Base-by-base conservation (phyloP, 1,140 invertebrate species). In the Parapsyche elsis region DNA sequence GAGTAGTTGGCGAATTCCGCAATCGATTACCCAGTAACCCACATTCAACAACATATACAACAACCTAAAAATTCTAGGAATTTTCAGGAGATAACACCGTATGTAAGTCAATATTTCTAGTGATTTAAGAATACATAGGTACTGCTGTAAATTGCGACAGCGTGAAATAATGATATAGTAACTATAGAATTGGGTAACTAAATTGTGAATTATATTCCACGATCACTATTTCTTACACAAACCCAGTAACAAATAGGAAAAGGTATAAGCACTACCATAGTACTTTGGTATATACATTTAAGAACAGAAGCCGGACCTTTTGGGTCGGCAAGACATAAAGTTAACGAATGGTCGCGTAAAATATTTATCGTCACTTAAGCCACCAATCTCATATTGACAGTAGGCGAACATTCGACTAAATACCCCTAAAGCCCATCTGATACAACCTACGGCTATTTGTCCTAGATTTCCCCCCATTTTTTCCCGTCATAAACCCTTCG, bases 361-460 rank as follows among this genome's bases (percentile, higher is more conserved):
- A 71, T 71, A 71, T 71, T 71, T 71, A 71, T 71, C 24, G 70
- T 71, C 70, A 26, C 24, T 71, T 38, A 71, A 71, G 61, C 61
- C 24, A 67, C 70, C 70, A 30, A 71, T 71, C 70, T 71, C n/a
- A 71, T 71, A 71, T 71, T 45, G 70, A 71, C 70, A 71, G 24
- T 71, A n/a, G n/a, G 30, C 61, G 61, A 67, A 67, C 61, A 67
- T 67, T 67, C 61, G 70, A 16, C 38, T 71, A 71, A 71, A 71
- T 71, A 71, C 70, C 61, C 70, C 4, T 14, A 38, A 71, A 71
- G 38, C 38, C 70, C 19, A 44, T 44, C 26, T 71, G 38, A 71
- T 45, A 38, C 70, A 38, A 45, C 24, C 70, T 45, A 21, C 12
- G 49, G 49, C 10, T 53, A 53, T 53, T 53, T 53, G 49, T 53